Evolutionary conservation across 2,888 invertebrate genomes (phyloP), one percentile per base, ranked within the genome.

Genomic region (Zaprionus lineosus): DNA sequence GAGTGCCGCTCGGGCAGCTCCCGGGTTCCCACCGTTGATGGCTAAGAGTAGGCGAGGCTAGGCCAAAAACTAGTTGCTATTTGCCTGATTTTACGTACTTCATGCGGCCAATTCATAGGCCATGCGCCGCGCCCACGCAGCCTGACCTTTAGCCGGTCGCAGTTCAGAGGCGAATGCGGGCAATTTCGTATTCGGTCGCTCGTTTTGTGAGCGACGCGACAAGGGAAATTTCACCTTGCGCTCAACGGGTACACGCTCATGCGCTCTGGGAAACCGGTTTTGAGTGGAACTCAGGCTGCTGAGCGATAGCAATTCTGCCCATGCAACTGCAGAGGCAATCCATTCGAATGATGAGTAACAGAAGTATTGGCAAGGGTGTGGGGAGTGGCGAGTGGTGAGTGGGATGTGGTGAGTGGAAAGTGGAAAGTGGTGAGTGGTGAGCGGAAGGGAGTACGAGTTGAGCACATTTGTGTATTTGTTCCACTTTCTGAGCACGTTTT

Each of bases 81-180:
- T n/a, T n/a, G n/a, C n/a, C n/a, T 66, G 46, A 8, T 46, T 70
- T 64, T 63, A 73, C 74, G 56, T 59, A 44, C 29, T 52, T 47
- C 29, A 24, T 44, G 41, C 46, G 34, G 9, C 7, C 24, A 15
- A 9, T n/a, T 28, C 48, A 16, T 34, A 8, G 5, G 1, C 21
- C 29, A 15, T 21, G 11, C 21, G 21, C 18, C 31, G 53, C 61
- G 50, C 62, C 68, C 68, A 66, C 69, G 43, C 66, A 39, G 15
- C 9, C 12, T 76, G 70, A 84, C 78, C 84, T 84, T 84, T 78
- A 62, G 66, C 55, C 62, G 37, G 28, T 9, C 62, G 47, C 56
- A 72, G 77, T 83, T 83, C 84, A 83, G 64, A 79, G 74, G 70
- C 70, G 70, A 84, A 70, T 78, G 77, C 41, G 52, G 21, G 26